Conservation (phyloP, 2,888 invertebrate species). For the Eurois occulta region DNA sequence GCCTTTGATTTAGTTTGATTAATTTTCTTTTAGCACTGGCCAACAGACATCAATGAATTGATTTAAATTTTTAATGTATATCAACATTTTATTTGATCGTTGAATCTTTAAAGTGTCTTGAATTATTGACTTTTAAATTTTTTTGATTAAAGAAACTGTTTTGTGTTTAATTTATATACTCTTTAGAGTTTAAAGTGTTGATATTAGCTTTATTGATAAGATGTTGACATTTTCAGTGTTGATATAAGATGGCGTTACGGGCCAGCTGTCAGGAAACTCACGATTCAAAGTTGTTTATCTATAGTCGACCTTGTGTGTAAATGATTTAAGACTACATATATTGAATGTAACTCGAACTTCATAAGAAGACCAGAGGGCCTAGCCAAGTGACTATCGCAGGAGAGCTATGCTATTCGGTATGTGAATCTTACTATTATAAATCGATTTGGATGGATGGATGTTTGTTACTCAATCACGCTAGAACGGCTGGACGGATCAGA, state of each 20-base stretch:
- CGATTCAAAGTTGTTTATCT: background rate
- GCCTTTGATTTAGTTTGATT: conserved; percentile 20
- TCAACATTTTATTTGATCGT: background rate
- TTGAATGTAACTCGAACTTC: background rate
- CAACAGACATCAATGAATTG: background rate
- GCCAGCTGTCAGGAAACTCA: conserved; percentile 4
- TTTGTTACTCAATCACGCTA: too few relatives aligned
- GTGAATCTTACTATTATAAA: background rate
- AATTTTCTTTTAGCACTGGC: background rate
- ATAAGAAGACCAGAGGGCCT: background rate
- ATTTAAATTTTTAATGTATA: background rate
- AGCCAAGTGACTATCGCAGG: background rate
- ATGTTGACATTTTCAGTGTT: conserved; percentile 34
- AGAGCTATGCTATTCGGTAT: background rate
- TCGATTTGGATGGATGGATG: background rate
- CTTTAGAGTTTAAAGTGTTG: conserved; percentile 5
- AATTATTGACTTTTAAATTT: conserved; percentile 12
- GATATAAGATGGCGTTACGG: background rate
- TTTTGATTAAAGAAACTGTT: conserved; percentile 28
- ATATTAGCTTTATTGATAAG: background rate
- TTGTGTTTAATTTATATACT: conserved; percentile 5
- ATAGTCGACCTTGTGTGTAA: background rate
- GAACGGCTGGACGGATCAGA: too few relatives aligned
- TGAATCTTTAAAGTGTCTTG: conserved; percentile 5
- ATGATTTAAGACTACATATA: background rate